A percentile compares a stretch with the other conserved stretches of the same genome.
Conservation (phyloP, 2,888 invertebrate species). For the Conistra vaccinii region DNA sequence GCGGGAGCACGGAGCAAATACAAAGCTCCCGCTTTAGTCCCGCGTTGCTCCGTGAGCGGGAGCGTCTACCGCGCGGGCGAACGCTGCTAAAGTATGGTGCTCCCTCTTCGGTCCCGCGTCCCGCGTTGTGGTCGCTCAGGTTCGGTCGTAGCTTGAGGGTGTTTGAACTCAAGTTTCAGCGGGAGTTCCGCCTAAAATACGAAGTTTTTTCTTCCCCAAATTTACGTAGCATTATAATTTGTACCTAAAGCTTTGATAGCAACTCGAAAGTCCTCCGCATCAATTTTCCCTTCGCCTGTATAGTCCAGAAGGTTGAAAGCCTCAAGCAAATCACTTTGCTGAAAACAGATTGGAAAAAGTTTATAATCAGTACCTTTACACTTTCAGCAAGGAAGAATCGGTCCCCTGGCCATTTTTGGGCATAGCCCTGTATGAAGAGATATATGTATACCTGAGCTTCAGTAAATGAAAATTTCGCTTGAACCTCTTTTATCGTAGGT, state of each 20-base stretch:
- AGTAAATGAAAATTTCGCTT: conserved; percentile 78
- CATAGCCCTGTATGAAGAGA: too few species aligned
- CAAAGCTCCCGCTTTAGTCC: too few species aligned
- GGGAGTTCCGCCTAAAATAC: too few species aligned
- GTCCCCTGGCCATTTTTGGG: not conserved
- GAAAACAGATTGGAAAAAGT: conserved; percentile 50
- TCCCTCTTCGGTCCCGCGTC: too few species aligned
- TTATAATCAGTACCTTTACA: not conserved
- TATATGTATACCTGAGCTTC: conserved; percentile 72
- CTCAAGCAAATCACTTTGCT: conserved; percentile 83
- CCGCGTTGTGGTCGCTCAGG: too few species aligned
- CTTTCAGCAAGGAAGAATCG: not conserved
- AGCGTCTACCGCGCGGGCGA: too few species aligned
- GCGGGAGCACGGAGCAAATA: too few species aligned
- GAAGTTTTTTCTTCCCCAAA: not conserved
- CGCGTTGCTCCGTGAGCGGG: too few species aligned
- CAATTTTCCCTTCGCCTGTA: conserved; percentile 86
- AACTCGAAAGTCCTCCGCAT: conserved; percentile 85
- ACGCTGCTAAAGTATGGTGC: too few species aligned
- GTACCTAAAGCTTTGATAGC: conserved; percentile 87
- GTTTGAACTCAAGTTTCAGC: too few species aligned
- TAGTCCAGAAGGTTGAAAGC: conserved; percentile 87
- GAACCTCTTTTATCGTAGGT: conserved; percentile 67
- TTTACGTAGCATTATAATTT: not conserved
- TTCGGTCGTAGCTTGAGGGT: too few species aligned